Base-by-base conservation (phyloP, 1,140 invertebrate species). In the Colletes latitarsis region DNA sequence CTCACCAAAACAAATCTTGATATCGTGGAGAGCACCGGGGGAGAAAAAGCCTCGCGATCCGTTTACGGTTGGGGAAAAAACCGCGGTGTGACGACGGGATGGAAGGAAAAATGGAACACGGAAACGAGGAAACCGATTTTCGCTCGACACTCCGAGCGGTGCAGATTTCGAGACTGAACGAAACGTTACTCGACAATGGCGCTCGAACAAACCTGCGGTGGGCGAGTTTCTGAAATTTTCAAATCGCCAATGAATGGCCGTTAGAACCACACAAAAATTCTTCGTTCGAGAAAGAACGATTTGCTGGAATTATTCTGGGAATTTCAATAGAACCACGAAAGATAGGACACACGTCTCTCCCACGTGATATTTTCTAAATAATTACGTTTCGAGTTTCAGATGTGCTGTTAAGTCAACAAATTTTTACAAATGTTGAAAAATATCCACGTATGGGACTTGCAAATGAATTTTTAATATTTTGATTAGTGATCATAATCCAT, bases 1-100 rank as follows among this genome's bases (percentile, higher is more conserved):
- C 62, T 84, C 77, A 14, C 57, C 74, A 55, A 64, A 82, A 84
- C 81, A 73, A 69, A 84, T 84, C 80, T 78, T 60, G 63, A 69
- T 55, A 57, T 43, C 72, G 53, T 39, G 41, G 43, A 52, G n/a
- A 10, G 49, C 2, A 21, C 12, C 3, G 1, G 19, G 39, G 14
- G 8, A 21, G 19, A 3, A 9, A n/a, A 55, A 6, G n/a, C 10
- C 49, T 41, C 30, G 55, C 17, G n/a, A 57, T 57, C 62, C 62
- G 21, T 63, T 63, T 63, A 41, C 62, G 41, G 10, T 10, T 6
- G 3, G 19, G 6, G 19, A 4, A n/a, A 64, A 84, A 82, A 73
- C 30, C 43, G 60, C 39, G 43, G 21, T 39, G 19, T 14, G 39
- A 21, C 12, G 52, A 6, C n/a, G 66, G 6, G 14, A 1, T 30